phyloP scores from a whole-genome alignment of 1,140 invertebrate genomes.

The Drusus annulatus region DNA sequence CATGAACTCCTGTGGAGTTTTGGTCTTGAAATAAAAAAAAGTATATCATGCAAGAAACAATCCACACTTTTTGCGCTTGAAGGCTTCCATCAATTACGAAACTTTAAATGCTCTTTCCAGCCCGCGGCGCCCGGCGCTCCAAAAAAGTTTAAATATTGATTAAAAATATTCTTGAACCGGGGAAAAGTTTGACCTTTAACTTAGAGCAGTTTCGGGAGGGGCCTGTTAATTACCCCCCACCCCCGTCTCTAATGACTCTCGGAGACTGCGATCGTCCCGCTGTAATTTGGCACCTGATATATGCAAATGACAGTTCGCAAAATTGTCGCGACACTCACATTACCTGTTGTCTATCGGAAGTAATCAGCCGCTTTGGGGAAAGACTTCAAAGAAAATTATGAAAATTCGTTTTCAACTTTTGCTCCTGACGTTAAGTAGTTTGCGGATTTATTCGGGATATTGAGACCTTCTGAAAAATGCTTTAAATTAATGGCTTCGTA shows the following conservation, averaged over 20 bases:
- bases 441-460: neutral
- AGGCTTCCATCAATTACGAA: constrained; percentile 14
- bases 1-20: too few species aligned
- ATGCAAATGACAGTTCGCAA: constrained; percentile 57
- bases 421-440: neutral
- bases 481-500: too few species aligned
- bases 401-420: constrained; percentile 9
- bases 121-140: neutral
- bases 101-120: constrained; percentile 28
- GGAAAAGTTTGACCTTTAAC: constrained; percentile 27
- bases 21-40: too few species aligned
- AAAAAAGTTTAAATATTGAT: constrained; percentile 41
- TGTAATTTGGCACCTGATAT: constrained; percentile 59
- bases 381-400: neutral
- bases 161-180: constrained; percentile 34
- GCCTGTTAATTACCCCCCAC: constrained; percentile 21
- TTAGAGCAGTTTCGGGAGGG: constrained; percentile 23
- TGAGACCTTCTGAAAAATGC: too few species aligned
- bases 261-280: neutral
- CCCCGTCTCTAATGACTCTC: neutral
- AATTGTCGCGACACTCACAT: constrained; percentile 42
- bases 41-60: constrained; percentile 11
- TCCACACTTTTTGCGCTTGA: constrained; percentile 6
- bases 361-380: constrained; percentile 18
- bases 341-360: constrained; percentile 51